Conservation (phyloP, 2,113 vertebrate species). For the Lontra canadensis region DNA sequence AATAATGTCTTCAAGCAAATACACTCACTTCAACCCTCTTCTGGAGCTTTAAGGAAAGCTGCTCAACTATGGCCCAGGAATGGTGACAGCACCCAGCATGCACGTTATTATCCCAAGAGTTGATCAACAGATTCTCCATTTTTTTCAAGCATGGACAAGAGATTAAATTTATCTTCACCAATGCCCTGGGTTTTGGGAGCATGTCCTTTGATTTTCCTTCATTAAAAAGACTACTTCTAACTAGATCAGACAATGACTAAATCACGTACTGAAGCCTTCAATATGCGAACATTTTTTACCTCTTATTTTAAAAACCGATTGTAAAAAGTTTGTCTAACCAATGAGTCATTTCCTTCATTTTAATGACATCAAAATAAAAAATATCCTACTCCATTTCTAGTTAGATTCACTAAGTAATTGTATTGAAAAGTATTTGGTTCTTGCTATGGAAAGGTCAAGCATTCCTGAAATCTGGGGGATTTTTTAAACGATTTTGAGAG, state of each 20-base stretch:
- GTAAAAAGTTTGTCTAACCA: not conserved
- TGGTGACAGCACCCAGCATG: not conserved
- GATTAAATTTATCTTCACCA: not conserved
- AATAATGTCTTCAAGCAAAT: not conserved
- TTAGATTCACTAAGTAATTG: not conserved
- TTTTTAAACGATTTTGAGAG: not conserved
- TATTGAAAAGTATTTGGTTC: not conserved
- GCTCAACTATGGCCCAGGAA: not conserved
- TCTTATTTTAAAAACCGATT: slow-evolving; percentile 24
- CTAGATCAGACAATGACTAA: not conserved
- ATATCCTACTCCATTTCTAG: not conserved
- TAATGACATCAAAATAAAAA: slow-evolving; percentile 7
- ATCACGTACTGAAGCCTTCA: not conserved
- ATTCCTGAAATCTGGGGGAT: not conserved
- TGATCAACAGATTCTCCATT: not conserved
- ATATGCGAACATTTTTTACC: not conserved
- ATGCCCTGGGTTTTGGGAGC: not conserved
- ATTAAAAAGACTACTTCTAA: not conserved
- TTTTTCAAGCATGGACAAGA: not conserved
- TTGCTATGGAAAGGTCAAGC: not conserved
- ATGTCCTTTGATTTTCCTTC: not conserved
- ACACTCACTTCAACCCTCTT: not conserved
- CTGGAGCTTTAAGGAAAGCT: not conserved
- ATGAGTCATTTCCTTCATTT: slow-evolving; percentile 5
- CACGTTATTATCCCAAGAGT: not conserved